These are phyloP conservation scores for Pithecia hirsuta DNA, from an alignment of 2,797 vertebrate species.

Conservation along the genomic window DNA sequence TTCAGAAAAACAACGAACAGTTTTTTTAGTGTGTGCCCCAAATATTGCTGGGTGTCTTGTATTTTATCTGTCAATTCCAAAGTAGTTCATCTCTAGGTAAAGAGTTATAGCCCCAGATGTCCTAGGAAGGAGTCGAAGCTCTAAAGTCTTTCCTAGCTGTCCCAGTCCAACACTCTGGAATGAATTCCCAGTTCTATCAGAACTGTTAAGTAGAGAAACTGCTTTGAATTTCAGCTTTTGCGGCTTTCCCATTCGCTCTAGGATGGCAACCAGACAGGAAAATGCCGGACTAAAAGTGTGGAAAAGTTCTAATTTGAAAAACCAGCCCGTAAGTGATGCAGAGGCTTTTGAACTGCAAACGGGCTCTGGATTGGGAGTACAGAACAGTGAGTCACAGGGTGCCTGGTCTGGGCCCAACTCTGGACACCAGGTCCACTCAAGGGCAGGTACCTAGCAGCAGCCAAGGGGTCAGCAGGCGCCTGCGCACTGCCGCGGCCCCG, in stretches of 20 bases:
- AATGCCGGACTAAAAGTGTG: not conserved
- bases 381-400: constrained; percentile 16
- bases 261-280: not conserved
- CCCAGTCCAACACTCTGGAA: not conserved
- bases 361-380: not conserved
- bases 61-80: not conserved
- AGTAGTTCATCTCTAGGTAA: not conserved
- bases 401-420: not conserved
- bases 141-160: not conserved
- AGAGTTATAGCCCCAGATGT: not conserved
- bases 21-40: not conserved
- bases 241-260: not conserved
- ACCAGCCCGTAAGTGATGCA: not conserved
- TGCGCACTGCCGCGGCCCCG: constrained; percentile 6
- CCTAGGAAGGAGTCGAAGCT: not conserved
- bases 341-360: constrained; percentile 5
- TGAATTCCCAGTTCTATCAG: not conserved
- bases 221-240: not conserved
- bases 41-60: not conserved
- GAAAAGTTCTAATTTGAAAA: constrained; percentile 25
- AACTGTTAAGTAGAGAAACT: not conserved
- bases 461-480: not conserved
- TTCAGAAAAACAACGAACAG: not conserved
- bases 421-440: not conserved
- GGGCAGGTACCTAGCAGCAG: not conserved